phyloP scores from a whole-genome alignment of 2,797 vertebrate genomes.

The Falco cherrug region DNA sequence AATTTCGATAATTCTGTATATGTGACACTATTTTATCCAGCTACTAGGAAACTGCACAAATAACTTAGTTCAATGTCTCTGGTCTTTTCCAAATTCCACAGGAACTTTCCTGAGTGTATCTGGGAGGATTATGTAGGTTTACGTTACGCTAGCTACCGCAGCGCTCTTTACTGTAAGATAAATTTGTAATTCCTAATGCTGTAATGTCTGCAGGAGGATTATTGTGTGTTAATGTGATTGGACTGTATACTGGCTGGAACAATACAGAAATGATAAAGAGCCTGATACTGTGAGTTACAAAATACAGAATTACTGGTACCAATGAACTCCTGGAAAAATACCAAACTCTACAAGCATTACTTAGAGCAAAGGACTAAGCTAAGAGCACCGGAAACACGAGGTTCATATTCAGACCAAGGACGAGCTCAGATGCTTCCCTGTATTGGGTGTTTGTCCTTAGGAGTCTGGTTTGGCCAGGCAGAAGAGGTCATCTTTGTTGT shows the following conservation, averaged over 20 bases:
- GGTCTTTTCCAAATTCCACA: background rate
- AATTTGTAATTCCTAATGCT: conserved; percentile 28
- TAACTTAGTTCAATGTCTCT: background rate
- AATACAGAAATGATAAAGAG: background rate
- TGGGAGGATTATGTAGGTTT: background rate
- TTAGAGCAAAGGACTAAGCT: background rate
- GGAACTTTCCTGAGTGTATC: background rate
- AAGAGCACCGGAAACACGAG: background rate
- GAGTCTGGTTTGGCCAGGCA: background rate
- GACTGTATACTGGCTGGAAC: background rate
- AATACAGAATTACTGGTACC: background rate
- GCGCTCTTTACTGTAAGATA: background rate
- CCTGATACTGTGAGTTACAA: background rate
- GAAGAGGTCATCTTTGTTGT: background rate
- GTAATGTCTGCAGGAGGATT: conserved; percentile 21
- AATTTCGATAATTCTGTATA: background rate
- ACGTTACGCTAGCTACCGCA: background rate
- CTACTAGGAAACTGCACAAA: background rate
- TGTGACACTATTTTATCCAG: background rate
- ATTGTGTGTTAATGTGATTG: conserved; percentile 29
- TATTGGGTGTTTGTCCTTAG: background rate
- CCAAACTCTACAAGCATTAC: background rate
- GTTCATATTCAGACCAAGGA: background rate
- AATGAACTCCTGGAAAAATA: background rate
- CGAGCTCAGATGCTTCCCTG: background rate